Percentiles rank a stretch among this genome's conserved stretches.
phyloP scores from a whole-genome alignment of 2,113 vertebrate genomes.

The Hyperopisus bebe region DNA sequence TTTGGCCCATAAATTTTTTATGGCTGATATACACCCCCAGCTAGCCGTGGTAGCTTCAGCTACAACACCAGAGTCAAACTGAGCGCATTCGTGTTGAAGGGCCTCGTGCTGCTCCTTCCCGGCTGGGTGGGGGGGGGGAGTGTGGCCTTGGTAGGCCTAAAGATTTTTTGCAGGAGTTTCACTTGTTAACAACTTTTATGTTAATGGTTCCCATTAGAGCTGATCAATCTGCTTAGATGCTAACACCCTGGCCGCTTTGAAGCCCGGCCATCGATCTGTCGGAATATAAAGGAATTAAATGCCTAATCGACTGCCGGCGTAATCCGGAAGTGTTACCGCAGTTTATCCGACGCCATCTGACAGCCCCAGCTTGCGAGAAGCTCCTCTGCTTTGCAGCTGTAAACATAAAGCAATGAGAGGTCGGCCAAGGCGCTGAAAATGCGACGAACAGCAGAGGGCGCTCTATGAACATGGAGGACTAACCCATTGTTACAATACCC shows the following conservation, averaged over 20 bases:
- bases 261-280: conserved; percentile 55
- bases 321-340: neutral
- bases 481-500: neutral
- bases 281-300: conserved; percentile 59
- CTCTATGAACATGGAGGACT: neutral
- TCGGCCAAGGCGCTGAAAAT: neutral
- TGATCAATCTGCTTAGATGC: conserved; percentile 60
- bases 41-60: conserved; percentile 50
- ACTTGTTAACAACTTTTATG: conserved; percentile 68
- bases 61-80: conserved; percentile 42
- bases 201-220: conserved; percentile 63
- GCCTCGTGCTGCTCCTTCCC: conserved; percentile 30
- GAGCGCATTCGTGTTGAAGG: conserved; percentile 17
- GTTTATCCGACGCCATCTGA: neutral
- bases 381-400: neutral
- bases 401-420: neutral
- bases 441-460: neutral
- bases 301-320: conserved; percentile 34
- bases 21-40: conserved; percentile 51
- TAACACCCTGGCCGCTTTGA: conserved; percentile 54
- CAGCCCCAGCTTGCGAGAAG: neutral
- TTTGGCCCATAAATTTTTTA: conserved; percentile 68
- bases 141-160: conserved; percentile 50
- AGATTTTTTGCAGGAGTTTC: conserved; percentile 56
- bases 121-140: neutral